A percentile compares a stretch with the other conserved stretches of the same genome.
phyloP scores from a whole-genome alignment of 2,797 vertebrate genomes.

The Onychomys leucogaster region DNA sequence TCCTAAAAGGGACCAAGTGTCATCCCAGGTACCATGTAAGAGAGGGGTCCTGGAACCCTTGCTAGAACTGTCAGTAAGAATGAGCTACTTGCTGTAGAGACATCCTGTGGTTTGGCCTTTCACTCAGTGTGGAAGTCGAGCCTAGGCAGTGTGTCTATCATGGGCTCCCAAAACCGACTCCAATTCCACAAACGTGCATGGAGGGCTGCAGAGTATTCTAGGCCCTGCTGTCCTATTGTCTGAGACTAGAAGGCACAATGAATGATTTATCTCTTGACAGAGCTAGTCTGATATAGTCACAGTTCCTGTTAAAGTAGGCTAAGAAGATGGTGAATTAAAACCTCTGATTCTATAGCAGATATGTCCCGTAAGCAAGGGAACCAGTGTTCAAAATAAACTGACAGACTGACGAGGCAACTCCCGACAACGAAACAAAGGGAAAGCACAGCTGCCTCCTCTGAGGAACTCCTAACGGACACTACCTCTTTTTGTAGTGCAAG shows the following conservation, averaged over 20 bases:
- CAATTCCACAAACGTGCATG: neutral
- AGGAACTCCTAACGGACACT: neutral
- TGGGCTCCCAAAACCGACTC: neutral
- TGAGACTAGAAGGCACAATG: neutral
- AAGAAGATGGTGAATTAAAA: neutral
- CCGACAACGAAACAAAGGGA: neutral
- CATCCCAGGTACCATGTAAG: neutral
- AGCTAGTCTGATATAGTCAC: neutral
- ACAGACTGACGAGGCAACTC: neutral
- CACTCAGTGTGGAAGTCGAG: neutral
- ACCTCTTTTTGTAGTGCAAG: neutral
- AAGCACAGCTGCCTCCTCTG: neutral
- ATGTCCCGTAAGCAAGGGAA: neutral
- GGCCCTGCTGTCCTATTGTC: neutral
- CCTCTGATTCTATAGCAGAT: neutral
- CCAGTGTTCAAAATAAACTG: slow-evolving; percentile 4
- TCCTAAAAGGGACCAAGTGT: neutral
- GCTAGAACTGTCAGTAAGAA: neutral
- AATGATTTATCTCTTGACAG: neutral
- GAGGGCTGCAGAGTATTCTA: neutral
- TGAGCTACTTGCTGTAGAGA: neutral
- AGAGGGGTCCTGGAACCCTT: neutral
- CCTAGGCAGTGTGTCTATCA: neutral
- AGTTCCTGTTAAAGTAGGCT: neutral
- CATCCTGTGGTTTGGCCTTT: neutral